These are phyloP conservation scores for Dryobates pubescens DNA, from an alignment of 2,797 vertebrate species.

Conservation along the genomic window DNA sequence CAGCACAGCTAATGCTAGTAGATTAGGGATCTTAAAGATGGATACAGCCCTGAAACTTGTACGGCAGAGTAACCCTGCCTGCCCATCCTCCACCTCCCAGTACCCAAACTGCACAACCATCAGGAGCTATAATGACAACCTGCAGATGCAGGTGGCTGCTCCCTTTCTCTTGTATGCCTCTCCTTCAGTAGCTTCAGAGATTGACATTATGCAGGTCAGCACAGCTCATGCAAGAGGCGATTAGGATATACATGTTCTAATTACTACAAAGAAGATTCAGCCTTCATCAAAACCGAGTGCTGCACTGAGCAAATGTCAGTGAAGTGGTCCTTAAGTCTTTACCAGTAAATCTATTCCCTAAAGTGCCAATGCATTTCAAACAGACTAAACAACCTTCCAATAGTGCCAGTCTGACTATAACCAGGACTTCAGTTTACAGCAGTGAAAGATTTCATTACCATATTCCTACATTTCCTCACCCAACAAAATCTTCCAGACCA, in stretches of 20 bases:
- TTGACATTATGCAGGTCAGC: not conserved
- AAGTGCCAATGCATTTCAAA: not conserved
- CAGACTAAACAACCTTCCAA: not conserved
- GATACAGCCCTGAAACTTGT: not conserved
- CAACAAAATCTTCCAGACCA: not conserved
- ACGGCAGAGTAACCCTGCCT: not conserved
- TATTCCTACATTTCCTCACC: not conserved
- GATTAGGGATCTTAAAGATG: not conserved
- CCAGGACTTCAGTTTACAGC: not conserved
- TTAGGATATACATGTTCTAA: not conserved
- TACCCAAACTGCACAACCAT: accelerated
- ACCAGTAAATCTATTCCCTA: not conserved
- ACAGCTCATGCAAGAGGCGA: not conserved
- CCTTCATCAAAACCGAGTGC: conserved; percentile 2
- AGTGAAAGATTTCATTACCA: not conserved
- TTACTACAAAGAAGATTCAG: not conserved
- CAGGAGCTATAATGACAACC: accelerated
- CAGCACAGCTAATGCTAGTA: not conserved
- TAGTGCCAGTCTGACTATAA: not conserved
- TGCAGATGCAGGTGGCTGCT: not conserved
- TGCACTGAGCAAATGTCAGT: not conserved
- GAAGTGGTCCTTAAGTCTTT: not conserved
- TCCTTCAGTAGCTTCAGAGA: not conserved
- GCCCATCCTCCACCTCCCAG: not conserved
- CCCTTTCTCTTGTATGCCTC: not conserved